Evolutionary conservation across 1,140 invertebrate species (phyloP).

Genomic region (Drosophila ercepeae): DNA sequence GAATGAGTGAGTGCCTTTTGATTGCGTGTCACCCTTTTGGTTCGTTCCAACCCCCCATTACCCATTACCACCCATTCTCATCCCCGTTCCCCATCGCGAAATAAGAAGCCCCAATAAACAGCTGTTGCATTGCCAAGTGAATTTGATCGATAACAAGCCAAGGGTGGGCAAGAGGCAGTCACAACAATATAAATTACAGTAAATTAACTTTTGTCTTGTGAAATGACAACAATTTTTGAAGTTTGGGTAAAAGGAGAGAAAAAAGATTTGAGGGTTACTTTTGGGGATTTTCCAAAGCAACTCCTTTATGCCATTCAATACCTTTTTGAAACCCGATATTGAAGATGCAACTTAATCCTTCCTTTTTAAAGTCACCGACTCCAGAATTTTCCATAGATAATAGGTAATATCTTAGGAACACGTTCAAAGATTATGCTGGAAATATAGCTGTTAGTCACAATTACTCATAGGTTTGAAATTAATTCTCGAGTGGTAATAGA

Average conservation of each 20-base stretch:
- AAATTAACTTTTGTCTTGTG: slow-evolving; percentile 8
- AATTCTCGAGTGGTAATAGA: neutral
- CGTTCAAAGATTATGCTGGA: neutral
- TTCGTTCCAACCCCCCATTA: slow-evolving; percentile 4
- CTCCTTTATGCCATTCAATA: neutral
- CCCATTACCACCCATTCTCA: neutral
- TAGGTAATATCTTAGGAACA: neutral
- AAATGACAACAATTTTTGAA: too few species aligned
- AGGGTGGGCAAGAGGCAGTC: neutral
- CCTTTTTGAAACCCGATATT: too few species aligned
- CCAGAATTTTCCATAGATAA: neutral
- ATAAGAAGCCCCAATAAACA: slow-evolving; percentile 6
- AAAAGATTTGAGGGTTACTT: too few species aligned
- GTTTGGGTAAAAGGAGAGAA: too few species aligned
- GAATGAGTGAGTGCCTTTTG: slow-evolving; percentile 38
- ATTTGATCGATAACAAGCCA: slow-evolving; percentile 39
- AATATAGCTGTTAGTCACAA: neutral
- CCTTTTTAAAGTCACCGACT: too few species aligned
- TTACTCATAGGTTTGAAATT: neutral
- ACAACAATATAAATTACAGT: neutral
- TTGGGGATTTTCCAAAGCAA: too few species aligned
- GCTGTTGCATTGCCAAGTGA: slow-evolving; percentile 34
- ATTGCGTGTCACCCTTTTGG: slow-evolving; percentile 22
- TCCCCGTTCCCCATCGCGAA: neutral
- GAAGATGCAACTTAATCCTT: too few species aligned